Base-by-base conservation (phyloP, 1,140 invertebrate species). In the Euura lappo region DNA sequence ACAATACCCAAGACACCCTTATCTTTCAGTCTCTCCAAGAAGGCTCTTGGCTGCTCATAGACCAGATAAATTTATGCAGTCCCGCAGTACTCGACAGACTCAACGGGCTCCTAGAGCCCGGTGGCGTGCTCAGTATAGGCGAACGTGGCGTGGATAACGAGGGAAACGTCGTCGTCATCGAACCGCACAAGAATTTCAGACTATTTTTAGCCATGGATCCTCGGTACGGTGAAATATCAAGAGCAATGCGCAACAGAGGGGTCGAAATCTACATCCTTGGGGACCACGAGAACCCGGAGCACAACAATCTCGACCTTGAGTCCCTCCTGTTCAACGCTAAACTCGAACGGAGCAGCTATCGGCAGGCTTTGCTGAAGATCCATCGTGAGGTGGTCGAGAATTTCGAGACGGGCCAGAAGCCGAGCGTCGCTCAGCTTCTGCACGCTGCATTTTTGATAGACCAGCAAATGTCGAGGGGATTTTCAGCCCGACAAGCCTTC, bases 41-140 rank as follows among this genome's bases (percentile, higher is more conserved):
- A 79, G 98, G 98, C 6, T 90, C 93, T 51, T 99, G 98, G 98
- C 85, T 99, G 6, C 88, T 99, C 7, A 90, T 99, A 64, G 98
- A 99, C 86, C 97, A 99, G 87, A 98, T 98, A 1, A 99, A 99
- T 89, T 91, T 99, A 44, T 99, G 98, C 85, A 97, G 96, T 78
- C 92, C 98, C 2, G 98, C 98, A 46, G 97, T 99, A 8, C 88
- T 99, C 76, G 99, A 99, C 88, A 91, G 99, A 77, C 88, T 99
- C 4, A 99, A 99, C 90, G 94, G 94, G 13, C 89, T 99, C 2
- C 89, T 99, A 76, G 99, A 99, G 89, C 95, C 96, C 1, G 93
- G 94, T 79, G 99, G 99, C 2, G 91, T 93, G 7, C 88, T 99
- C 0, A 93, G 91, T 44, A 92, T 99, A 65, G 95, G 95, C n/a